phyloP scores from a whole-genome alignment of 2,797 vertebrate genomes.

The Nothura maculosa region DNA sequence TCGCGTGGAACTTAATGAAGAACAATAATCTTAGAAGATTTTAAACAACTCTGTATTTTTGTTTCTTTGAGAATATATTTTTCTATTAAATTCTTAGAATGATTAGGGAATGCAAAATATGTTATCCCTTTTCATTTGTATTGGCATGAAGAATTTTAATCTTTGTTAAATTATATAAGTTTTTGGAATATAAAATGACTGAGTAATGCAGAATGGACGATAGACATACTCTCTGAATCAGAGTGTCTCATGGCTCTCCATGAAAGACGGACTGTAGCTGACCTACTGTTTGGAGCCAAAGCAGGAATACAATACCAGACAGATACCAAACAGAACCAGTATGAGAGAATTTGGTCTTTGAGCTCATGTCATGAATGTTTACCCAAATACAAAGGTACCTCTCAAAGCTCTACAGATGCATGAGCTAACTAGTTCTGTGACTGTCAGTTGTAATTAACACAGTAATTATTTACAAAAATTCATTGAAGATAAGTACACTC shows the following conservation, averaged over 20 bases:
- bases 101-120: neutral
- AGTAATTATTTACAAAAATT: neutral
- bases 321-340: neutral
- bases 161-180: neutral
- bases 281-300: neutral
- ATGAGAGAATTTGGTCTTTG: slow-evolving; percentile 5
- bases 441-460: neutral
- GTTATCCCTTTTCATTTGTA: neutral
- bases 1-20: neutral
- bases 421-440: neutral
- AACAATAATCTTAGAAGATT: neutral
- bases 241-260: neutral
- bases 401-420: neutral
- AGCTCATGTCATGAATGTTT: neutral
- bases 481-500: neutral
- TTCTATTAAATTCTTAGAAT: neutral
- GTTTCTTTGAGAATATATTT: neutral
- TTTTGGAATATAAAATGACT: neutral
- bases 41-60: neutral
- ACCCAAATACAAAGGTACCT: neutral
- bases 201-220: neutral
- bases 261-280: slow-evolving; percentile 12
- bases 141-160: neutral
- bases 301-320: neutral
- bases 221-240: neutral